Conservation (phyloP, 2,888 invertebrate species). For the Tachina grossa region DNA sequence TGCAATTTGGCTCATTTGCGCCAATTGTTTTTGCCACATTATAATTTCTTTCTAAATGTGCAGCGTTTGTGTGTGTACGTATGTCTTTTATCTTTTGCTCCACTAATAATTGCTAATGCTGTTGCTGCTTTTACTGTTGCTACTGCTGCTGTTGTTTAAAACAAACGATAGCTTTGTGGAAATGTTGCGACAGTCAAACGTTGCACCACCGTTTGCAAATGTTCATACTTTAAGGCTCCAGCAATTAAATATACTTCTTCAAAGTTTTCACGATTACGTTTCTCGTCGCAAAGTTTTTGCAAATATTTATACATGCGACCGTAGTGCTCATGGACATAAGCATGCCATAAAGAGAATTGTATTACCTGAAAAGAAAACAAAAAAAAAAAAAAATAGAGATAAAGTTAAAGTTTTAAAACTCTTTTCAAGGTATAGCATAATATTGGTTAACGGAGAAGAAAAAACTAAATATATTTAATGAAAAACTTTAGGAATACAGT, state of each 20-base stretch:
- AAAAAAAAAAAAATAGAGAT: too few species aligned
- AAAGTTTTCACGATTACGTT: constrained; percentile 87
- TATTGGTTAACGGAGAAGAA: neutral
- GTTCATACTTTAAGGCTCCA: constrained; percentile 79
- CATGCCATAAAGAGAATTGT: constrained; percentile 92
- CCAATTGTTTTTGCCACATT: constrained; percentile 44
- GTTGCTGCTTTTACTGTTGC: neutral
- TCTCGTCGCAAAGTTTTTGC: constrained; percentile 91
- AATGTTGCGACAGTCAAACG: constrained; percentile 79
- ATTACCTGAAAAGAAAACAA: constrained; percentile 85
- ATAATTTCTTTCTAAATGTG: neutral
- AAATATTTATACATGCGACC: constrained; percentile 92
- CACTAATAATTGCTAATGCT: constrained; percentile 12
- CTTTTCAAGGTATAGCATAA: constrained; percentile 33
- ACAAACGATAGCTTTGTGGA: constrained; percentile 81
- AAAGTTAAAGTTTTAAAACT: constrained; percentile 30
- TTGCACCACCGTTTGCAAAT: constrained; percentile 77
- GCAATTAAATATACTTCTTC: constrained; percentile 80
- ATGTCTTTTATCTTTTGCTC: constrained; percentile 41
- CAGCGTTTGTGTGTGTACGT: neutral
- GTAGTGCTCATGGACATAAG: constrained; percentile 89
- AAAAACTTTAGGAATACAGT: constrained; percentile 57
- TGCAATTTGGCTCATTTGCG: constrained; percentile 30
- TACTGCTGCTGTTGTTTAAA: constrained; percentile 73
- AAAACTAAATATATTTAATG: constrained; percentile 15